A percentile compares a stretch with the other conserved stretches of the same genome.
Evolutionary conservation across 1,140 invertebrate species (phyloP).

Genomic region (Rhysida immarginata): DNA sequence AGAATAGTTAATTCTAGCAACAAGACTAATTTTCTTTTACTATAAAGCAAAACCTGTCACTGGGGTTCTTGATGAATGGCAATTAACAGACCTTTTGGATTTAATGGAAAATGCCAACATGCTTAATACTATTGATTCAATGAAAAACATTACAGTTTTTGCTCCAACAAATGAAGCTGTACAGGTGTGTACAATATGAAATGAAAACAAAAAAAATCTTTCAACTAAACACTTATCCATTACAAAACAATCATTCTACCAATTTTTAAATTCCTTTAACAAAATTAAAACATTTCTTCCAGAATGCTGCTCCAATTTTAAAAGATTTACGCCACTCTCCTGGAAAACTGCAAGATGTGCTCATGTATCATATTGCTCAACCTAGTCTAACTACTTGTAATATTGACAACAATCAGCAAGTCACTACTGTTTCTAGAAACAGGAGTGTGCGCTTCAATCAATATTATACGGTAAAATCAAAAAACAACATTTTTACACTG

Average conservation of each 20-base stretch:
- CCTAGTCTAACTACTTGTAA: constrained; percentile 34
- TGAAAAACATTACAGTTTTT: constrained; percentile 37
- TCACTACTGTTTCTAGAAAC: constrained; percentile 31
- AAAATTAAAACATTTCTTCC: neutral
- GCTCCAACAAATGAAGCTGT: constrained; percentile 36
- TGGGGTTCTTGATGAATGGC: constrained; percentile 25
- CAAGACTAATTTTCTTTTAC: constrained; percentile 8
- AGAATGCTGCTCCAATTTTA: neutral
- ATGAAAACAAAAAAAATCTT: no score
- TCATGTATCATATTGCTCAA: constrained; percentile 40
- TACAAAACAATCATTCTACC: no score
- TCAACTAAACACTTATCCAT: no score
- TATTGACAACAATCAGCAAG: constrained; percentile 34
- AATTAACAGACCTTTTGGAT: constrained; percentile 30
- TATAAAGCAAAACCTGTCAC: constrained; percentile 11
- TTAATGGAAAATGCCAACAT: constrained; percentile 30
- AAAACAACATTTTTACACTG: no score
- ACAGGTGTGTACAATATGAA: constrained; percentile 16
- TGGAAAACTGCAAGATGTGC: constrained; percentile 34
- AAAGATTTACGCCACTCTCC: constrained; percentile 11
- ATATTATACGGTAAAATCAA: no score
- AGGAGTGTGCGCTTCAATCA: constrained; percentile 38
- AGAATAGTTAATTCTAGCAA: no score
- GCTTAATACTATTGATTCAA: constrained; percentile 25
- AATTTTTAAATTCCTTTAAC: neutral